Evolutionary conservation across 53 echinoderm and acorn worm genomes (phyloP).

Genomic region (Luidia sarsii): DNA sequence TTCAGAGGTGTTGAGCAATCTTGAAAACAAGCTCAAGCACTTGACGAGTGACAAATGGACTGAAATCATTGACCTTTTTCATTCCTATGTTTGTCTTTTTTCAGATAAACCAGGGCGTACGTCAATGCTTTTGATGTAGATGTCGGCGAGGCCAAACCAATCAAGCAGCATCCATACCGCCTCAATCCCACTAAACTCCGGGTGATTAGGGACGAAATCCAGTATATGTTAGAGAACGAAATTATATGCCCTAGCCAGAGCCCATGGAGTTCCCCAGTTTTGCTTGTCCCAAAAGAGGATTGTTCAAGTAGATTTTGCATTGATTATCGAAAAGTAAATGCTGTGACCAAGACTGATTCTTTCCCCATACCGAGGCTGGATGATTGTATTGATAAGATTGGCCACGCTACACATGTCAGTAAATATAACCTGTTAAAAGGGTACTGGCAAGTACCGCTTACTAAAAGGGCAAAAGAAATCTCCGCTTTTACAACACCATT

Average conservation of each 20-base stretch:
- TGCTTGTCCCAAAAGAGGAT: conserved; percentile 12
- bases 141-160: conserved; percentile 50
- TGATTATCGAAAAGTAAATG: conserved; percentile 64
- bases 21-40: conserved; percentile 37
- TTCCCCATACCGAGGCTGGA: conserved; percentile 49
- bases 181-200: conserved; percentile 52
- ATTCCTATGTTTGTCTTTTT: conserved; percentile 31
- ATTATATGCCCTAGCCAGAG: conserved; percentile 40
- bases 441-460: conserved; percentile 48
- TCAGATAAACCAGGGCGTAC: conserved; percentile 36
- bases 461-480: conserved; percentile 32
- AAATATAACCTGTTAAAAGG: conserved; percentile 51
- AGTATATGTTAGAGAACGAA: conserved; percentile 18
- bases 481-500: conserved; percentile 50
- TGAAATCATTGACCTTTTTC: conserved; percentile 23
- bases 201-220: conserved; percentile 7
- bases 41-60: not conserved
- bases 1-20: conserved; percentile 41
- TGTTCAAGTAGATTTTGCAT: conserved; percentile 37
- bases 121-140: conserved; percentile 39
- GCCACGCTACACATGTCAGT: conserved; percentile 21
- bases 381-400: conserved; percentile 54
- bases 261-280: conserved; percentile 31
- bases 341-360: conserved; percentile 41
- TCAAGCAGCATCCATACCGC: conserved; percentile 67